Base-by-base conservation (phyloP, 1,140 invertebrate species). In the Helicorthomorpha holstii region DNA sequence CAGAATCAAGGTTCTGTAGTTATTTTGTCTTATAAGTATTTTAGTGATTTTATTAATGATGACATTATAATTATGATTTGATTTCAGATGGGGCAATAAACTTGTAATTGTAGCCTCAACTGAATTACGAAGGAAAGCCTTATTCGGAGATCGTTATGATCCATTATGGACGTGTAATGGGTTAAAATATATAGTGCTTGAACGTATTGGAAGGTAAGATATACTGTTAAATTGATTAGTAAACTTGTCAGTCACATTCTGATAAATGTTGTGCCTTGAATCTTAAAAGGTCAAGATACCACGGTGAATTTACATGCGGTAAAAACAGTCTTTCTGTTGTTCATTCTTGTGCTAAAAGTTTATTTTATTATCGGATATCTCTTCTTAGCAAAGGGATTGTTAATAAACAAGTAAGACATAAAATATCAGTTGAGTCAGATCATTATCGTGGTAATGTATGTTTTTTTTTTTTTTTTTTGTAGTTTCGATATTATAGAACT, bases 41-140 rank as follows among this genome's bases (percentile, higher is more conserved):
- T 44, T 43, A 23, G 26, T 52, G n/a, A 41, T 49, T 7, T n/a
- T 12, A 7, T 49, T 7, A 23, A 23, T 16, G 7, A 49, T 26
- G 27, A 23, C 12, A 34, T 4, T 34, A 41, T 50, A 27, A 7
- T 51, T 50, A 49, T 45, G 54, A 56, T 59, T 59, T 52, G 38
- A 46, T 51, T 58, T 49, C 53, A 76, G 73, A 50, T 80, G 70
- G 66, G 78, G 73, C 3, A 68, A 75, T 47, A 69, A 64, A 53
- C 65, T 88, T 22, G 78, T 86, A 0, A 69, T 87, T 42, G 84
- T 88, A 3, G 84, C 81, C 10, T 75, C 70, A 27, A 83, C 85
- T 64, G 59, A 66, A 25, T 56, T 73, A 10, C 67, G 85, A 48
- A 70, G 72, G 48, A 60, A 66, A 48, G 74, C 77, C 0, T 60